A percentile compares a stretch with the other conserved stretches of the same genome.
phyloP scores from a whole-genome alignment of 2,797 vertebrate genomes.

The Vireo griseus region DNA sequence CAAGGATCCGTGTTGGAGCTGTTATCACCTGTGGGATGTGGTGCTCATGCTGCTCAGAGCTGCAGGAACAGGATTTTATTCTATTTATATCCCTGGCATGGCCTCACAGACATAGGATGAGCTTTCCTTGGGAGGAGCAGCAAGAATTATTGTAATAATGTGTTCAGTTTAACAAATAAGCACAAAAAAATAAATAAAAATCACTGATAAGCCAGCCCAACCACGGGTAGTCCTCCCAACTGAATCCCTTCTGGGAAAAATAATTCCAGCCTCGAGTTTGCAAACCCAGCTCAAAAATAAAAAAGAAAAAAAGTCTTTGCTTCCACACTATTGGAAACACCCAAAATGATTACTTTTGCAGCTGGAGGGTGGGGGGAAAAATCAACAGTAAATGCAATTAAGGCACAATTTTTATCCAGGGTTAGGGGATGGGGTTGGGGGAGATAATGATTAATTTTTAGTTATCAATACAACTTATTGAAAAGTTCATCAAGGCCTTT shows the following conservation, averaged over 20 bases:
- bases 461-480: background rate
- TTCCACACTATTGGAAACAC: background rate
- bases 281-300: background rate
- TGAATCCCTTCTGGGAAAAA: background rate
- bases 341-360: background rate
- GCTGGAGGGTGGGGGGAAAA: background rate
- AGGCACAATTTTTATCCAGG: background rate
- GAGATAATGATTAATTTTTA: background rate
- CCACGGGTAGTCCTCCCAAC: background rate
- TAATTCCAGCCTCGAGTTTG: background rate
- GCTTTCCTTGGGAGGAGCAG: background rate
- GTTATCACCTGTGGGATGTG: background rate
- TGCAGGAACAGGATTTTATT: background rate
- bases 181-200: background rate
- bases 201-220: background rate
- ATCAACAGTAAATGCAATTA: background rate
- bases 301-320: background rate
- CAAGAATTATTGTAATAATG: background rate
- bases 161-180: background rate
- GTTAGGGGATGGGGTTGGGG: too few species aligned
- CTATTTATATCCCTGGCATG: background rate
- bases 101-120: background rate
- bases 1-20: background rate
- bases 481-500: background rate
- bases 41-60: background rate